Conservation (phyloP, 92 coral and sea anemone genomes). For the Porites divaricata region DNA sequence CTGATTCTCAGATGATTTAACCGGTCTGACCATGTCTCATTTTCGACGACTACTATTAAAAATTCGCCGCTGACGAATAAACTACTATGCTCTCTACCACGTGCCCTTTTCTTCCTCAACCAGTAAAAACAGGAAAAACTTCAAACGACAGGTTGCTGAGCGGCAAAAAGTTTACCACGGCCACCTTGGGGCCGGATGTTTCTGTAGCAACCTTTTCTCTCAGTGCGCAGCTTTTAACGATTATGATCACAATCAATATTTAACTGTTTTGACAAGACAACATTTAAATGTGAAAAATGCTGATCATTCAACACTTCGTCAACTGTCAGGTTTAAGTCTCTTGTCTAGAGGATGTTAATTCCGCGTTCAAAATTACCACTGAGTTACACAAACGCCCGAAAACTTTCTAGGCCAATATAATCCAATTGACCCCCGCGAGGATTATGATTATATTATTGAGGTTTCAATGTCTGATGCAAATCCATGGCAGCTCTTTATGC, state of each 20-base stretch:
- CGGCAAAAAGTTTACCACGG: not conserved
- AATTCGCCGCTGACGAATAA: not conserved
- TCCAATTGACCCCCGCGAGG: not conserved
- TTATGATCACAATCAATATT: constrained; percentile 9
- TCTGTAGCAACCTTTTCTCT: constrained; percentile 33
- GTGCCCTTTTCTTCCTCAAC: not conserved
- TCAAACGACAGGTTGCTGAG: not conserved
- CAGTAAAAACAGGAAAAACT: not conserved
- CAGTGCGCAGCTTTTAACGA: not conserved
- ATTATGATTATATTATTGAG: not conserved
- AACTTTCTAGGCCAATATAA: too few relatives aligned
- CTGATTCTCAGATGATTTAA: not conserved
- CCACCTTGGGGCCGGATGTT: not conserved
- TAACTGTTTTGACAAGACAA: constrained; percentile 15
- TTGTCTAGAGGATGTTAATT: constrained; percentile 1
- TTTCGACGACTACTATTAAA: not conserved
- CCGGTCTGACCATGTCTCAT: constrained; percentile 7
- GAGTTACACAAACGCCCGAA: too few relatives aligned
- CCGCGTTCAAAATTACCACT: too few relatives aligned
- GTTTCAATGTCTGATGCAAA: constrained; percentile 12
- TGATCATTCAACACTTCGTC: constrained; percentile 1
- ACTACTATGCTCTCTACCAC: not conserved
- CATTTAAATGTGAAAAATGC: not conserved
- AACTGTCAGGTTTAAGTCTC: not conserved
- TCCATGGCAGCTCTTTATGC: constrained; percentile 9